Percentiles rank a stretch among this genome's conserved stretches.
Evolutionary conservation across 92 coral and sea anemone species (phyloP).

Genomic region (Porites divaricata): DNA sequence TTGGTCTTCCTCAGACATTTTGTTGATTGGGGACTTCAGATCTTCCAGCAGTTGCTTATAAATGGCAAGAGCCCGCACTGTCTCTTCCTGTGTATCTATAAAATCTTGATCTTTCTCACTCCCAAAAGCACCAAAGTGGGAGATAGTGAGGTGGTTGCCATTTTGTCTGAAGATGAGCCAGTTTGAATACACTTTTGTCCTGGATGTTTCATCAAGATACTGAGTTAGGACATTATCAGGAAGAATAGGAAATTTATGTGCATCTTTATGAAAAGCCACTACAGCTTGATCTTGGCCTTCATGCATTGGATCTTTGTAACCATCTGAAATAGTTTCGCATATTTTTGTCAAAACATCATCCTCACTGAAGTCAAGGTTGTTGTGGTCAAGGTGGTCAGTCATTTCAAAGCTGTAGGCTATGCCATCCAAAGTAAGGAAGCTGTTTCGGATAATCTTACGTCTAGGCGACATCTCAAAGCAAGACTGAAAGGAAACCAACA

Average conservation of each 20-base stretch:
- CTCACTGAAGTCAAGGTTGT: not conserved
- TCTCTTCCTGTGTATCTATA: not conserved
- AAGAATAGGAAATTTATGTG: not conserved
- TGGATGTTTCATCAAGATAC: not conserved
- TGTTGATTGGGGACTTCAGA: not conserved
- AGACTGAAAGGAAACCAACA: not conserved
- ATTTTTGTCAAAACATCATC: conserved; percentile 30
- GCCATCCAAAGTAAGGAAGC: not conserved
- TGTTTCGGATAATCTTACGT: not conserved
- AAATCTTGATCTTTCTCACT: not conserved
- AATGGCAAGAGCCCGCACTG: not conserved
- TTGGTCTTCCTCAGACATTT: not conserved
- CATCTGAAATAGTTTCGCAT: conserved; percentile 18
- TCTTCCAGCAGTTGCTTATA: not conserved
- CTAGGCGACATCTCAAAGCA: not conserved
- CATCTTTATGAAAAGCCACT: not conserved
- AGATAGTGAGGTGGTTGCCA: not conserved
- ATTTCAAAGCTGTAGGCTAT: not conserved
- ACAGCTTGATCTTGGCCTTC: too few species aligned
- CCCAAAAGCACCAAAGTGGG: not conserved
- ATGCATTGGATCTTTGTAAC: not conserved
- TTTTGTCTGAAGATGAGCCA: not conserved
- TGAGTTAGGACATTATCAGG: not conserved
- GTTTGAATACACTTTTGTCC: not conserved
- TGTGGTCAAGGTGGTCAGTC: conserved; percentile 6